Percentiles rank a stretch among this genome's conserved stretches.
These are phyloP conservation scores for Scartelaos histophorus DNA, from an alignment of 2,113 vertebrate genomes.

Conservation along the genomic window DNA sequence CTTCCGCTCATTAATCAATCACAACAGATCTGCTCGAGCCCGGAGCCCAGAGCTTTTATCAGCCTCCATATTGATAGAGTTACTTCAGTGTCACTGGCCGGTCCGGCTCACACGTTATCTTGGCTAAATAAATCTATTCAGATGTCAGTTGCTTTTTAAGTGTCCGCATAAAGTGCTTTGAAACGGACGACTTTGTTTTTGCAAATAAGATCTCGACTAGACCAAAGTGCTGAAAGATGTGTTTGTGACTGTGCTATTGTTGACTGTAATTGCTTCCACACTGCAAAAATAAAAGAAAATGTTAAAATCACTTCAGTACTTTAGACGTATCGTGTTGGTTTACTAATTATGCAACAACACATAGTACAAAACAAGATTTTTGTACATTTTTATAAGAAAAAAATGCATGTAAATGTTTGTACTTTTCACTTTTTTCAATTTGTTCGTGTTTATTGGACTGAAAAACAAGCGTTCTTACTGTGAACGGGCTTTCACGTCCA, in stretches of 20 bases:
- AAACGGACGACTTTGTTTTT: constrained; percentile 16
- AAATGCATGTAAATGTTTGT: too few relatives aligned
- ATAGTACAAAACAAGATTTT: too few relatives aligned
- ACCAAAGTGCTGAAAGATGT: constrained; percentile 1
- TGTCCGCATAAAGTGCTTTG: constrained; percentile 7
- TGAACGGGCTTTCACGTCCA: too few relatives aligned
- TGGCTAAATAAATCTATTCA: constrained; percentile 1
- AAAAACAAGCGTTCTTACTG: too few relatives aligned
- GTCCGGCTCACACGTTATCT: constrained; percentile 33
- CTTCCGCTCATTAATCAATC: constrained; percentile 60
- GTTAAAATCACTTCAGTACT: not conserved
- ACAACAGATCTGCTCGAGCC: constrained; percentile 51
- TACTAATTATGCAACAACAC: too few relatives aligned
- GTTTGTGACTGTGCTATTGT: constrained; percentile 17
- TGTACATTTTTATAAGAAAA: too few relatives aligned
- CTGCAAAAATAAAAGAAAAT: constrained; percentile 8
- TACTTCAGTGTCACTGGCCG: constrained; percentile 45
- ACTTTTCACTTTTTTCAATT: too few relatives aligned
- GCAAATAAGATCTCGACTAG: constrained; percentile 25
- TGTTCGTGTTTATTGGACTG: too few relatives aligned
- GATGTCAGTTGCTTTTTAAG: not conserved
- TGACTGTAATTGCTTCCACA: constrained; percentile 21
- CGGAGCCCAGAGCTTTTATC: constrained; percentile 54
- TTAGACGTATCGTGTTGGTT: not conserved
- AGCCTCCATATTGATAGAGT: constrained; percentile 56